These are phyloP conservation scores for Apamea anceps DNA, from an alignment of 2,888 invertebrate species.

Conservation along the genomic window DNA sequence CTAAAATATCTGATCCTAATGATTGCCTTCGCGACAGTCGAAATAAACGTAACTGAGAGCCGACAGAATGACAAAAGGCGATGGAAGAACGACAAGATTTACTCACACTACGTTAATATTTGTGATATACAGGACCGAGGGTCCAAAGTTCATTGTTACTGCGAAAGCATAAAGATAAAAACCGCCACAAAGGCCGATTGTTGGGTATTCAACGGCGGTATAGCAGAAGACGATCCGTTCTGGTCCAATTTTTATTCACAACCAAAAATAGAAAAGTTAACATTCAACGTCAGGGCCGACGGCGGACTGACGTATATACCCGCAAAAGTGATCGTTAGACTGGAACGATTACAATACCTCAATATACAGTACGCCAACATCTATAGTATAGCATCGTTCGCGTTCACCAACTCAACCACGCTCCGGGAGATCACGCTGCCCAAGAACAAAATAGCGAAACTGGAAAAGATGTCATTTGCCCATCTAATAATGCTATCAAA, in stretches of 20 bases:
- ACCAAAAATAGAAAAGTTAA: conserved; percentile 92
- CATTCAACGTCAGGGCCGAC: conserved; percentile 92
- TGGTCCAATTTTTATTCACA: conserved; percentile 95
- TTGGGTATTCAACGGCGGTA: conserved; percentile 93
- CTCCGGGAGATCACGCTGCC: conserved; percentile 92
- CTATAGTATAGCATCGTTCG: conserved; percentile 92
- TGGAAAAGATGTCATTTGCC: conserved; percentile 93
- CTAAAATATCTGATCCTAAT: conserved; percentile 87
- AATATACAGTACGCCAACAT: conserved; percentile 94
- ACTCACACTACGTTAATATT: conserved; percentile 88
- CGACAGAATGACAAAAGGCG: conserved; percentile 87
- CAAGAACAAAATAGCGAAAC: conserved; percentile 92
- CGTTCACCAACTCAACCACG: conserved; percentile 93
- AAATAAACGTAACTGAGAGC: conserved; percentile 88
- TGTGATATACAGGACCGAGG: conserved; percentile 90
- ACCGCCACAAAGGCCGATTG: conserved; percentile 94
- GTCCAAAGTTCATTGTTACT: conserved; percentile 92
- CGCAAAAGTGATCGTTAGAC: conserved; percentile 92
- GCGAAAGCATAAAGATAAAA: conserved; percentile 90
- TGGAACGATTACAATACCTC: conserved; percentile 92
- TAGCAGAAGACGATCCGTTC: conserved; percentile 93
- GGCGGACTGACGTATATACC: conserved; percentile 93
- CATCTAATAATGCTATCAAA: conserved; percentile 93
- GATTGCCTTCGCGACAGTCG: conserved; percentile 86
- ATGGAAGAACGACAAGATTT: conserved; percentile 86